Evolutionary conservation across 2,888 invertebrate species (phyloP).

Genomic region (Conomelus anceps): DNA sequence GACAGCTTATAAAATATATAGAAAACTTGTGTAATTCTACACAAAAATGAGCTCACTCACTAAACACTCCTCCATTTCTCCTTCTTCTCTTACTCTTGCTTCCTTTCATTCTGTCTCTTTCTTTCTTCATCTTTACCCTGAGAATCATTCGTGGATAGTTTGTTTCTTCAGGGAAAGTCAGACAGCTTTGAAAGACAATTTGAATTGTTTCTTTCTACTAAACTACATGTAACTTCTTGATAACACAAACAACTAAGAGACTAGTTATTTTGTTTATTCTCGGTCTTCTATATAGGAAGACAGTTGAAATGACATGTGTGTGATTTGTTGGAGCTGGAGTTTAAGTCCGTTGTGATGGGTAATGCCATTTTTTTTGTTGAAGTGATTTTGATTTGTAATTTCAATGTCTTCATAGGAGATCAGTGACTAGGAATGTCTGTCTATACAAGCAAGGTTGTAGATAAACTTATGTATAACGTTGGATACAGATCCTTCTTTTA

Average conservation of each 20-base stretch:
- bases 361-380: too few relatives aligned
- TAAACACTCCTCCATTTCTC: not conserved
- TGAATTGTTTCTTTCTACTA: not conserved
- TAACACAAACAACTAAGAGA: not conserved
- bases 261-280: not conserved
- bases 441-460: too few relatives aligned
- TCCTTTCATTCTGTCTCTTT: too few relatives aligned
- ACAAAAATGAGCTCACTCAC: not conserved
- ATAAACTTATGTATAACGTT: too few relatives aligned
- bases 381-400: too few relatives aligned
- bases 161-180: not conserved
- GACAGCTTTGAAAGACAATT: not conserved
- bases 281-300: not conserved
- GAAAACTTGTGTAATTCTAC: not conserved
- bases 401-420: too few relatives aligned
- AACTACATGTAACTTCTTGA: not conserved
- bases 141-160: not conserved
- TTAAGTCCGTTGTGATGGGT: too few relatives aligned
- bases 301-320: not conserved
- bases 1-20: not conserved
- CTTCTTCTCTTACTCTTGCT: not conserved
- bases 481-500: too few relatives aligned
- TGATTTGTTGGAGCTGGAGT: too few relatives aligned
- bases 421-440: too few relatives aligned
- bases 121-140: not conserved